Evolutionary conservation across 2,113 vertebrate genomes (phyloP), one percentile per base, ranked within the genome.

Genomic region (Cyphomyrus discorhynchus): DNA sequence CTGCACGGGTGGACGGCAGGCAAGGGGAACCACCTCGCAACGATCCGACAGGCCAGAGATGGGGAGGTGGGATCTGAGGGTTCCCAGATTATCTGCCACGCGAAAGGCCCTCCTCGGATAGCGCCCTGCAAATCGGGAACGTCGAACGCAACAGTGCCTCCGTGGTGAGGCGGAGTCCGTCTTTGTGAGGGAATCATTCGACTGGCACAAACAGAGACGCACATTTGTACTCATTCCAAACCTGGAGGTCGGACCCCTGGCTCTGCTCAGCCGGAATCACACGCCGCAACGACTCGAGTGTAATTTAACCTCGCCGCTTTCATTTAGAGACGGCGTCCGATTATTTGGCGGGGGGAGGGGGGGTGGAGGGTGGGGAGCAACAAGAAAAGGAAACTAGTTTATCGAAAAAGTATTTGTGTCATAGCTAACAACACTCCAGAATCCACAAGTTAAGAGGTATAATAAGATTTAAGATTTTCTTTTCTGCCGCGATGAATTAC

Each of bases 401-500:
- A 92, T 90, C 88, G 50, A 24, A 85, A 90, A 83, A 90, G 90
- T 91, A 91, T 92, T 89, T 92, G 89, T 93, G 92, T 92, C 88
- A 88, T 91, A 90, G 82, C 89, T 77, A 89, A 92, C 66, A 90
- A 90, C 58, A 91, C 88, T 90, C 89, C 87, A 90, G 87, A 90
- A 93, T 92, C 91, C 90, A 80, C 90, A 90, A 91, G 89, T 92
- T 92, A 89, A 92, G 88, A 91, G 86, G 86, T 90, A 92, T 89
- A 91, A 93, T 93, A 89, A 89, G 62, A 93, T 93, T 93, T 88
- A 80, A 90, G 74, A 91, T 84, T 91, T 58, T 52, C 90, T 88
- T 91, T 89, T 93, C 85, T 91, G 90, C 87, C 74, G 31, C 88
- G 91, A 95, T 96, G 94, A 96, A 95, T 95, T 95, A 96, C 93